Evolutionary conservation across 2,113 vertebrate genomes (phyloP), one percentile per base, ranked within the genome.

Genomic region (Silurus asotus): DNA sequence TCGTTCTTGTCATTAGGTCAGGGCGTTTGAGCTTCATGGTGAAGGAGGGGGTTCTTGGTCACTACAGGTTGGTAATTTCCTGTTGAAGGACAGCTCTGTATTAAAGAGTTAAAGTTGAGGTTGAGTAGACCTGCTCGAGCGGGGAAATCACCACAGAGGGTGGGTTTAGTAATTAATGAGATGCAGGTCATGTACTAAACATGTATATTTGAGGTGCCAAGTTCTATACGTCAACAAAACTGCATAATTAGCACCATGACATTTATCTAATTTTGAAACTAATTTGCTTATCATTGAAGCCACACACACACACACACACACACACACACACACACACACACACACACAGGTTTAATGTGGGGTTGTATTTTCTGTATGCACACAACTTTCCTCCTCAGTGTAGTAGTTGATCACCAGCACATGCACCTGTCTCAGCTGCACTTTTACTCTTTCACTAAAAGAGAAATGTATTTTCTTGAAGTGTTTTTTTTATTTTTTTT

Each of bases 301-400:
- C 20, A 51, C 14, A 17, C 75, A 77, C 51, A 77, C 75, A 56
- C 53, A 28, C 75, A 77, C 75, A 55, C 72, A 75, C 72, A 51
- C 49, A 15, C 61, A 14, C 17, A 25, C 9, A 28, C 20, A 51
- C 14, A 17, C 75, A 77, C 51, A 77, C 75, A 56, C 49, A 15
- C 61, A 14, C 17, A 25, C 9, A 28, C n/a, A 59, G 53, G 75
- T 1, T 72, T 19, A 74, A 20, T 11, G 0, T 3, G 20, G 6
- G 11, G 6, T 8, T 19, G 25, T 59, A 25, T 59, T 59, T 61
- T 61, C 56, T 6, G 6, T 45, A 76, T 8, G 6, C 49, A 55
- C 48, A 55, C 51, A 25, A 15, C 1, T 76, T 76, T 13, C 2
- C 23, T 23, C n/a, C 19, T 51, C 5, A 6, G 2, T 77, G 10